These are phyloP conservation scores for Holothuria glaberrima DNA, from an alignment of 35 echinoderm and acorn worm genomes.

Conservation along the genomic window DNA sequence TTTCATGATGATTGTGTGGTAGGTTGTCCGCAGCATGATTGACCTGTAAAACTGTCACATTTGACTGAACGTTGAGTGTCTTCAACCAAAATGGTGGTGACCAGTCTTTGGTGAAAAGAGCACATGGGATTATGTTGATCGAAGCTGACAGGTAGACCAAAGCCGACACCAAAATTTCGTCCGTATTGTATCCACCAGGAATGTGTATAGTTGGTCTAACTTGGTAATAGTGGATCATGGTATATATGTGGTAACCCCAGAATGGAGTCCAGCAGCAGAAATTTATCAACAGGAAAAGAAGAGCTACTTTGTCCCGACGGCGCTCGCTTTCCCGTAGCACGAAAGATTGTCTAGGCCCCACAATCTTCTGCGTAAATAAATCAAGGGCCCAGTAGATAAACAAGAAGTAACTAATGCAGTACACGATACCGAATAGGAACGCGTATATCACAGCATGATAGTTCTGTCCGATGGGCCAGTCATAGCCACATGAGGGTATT, in stretches of 20 bases:
- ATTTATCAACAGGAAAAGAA: constrained; percentile 7
- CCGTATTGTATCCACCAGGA: constrained; percentile 31
- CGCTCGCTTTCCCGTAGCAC: not conserved
- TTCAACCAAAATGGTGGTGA: not conserved
- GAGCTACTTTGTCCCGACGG: constrained; percentile 11
- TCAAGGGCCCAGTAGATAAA: constrained; percentile 29
- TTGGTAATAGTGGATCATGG: constrained; percentile 1
- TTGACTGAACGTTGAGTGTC: not conserved
- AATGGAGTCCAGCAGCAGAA: constrained; percentile 57
- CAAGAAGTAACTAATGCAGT: constrained; percentile 33
- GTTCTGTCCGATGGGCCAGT: constrained; percentile 38
- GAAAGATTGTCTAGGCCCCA: not conserved
- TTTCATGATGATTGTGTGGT: too few relatives aligned
- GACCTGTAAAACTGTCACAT: not conserved
- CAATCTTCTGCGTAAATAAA: not conserved
- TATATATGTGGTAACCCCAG: constrained; percentile 14
- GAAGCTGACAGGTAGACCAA: constrained; percentile 29
- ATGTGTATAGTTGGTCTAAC: constrained; percentile 33
- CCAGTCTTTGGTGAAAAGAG: constrained; percentile 5
- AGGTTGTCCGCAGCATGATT: too few relatives aligned
- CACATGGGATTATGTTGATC: constrained; percentile 27
- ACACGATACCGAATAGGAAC: constrained; percentile 24
- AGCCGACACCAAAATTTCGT: constrained; percentile 21
- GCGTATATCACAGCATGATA: constrained; percentile 30
- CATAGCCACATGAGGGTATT: constrained; percentile 12